Evolutionary conservation across 2,888 invertebrate genomes (phyloP).

Genomic region (Pyrocoelia pectoralis): DNA sequence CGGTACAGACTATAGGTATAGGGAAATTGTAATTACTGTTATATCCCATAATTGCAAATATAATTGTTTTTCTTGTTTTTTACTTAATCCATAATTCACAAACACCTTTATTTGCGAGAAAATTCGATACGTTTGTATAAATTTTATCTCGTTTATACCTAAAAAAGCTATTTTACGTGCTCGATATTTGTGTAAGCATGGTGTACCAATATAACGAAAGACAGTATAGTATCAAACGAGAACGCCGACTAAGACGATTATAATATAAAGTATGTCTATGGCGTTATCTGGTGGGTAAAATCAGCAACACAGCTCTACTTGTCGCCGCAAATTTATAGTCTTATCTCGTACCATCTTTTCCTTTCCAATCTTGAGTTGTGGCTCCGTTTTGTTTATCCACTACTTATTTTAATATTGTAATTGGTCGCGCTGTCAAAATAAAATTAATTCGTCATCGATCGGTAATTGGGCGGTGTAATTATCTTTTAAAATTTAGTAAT

Average conservation of each 20-base stretch:
- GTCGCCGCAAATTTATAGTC: conserved; percentile 53
- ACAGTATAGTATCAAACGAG: conserved; percentile 24
- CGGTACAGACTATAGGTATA: too few species aligned
- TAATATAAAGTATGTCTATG: conserved; percentile 51
- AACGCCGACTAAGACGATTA: conserved; percentile 42
- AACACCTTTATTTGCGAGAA: too few species aligned
- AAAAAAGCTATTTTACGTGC: too few species aligned
- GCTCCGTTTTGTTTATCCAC: conserved; percentile 32
- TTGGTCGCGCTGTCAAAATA: conserved; percentile 12
- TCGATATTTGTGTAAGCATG: too few species aligned
- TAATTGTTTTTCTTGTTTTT: too few species aligned
- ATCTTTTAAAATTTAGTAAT: neutral
- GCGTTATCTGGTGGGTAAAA: conserved; percentile 54
- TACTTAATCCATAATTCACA: too few species aligned
- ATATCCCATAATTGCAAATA: too few species aligned
- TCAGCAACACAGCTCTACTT: conserved; percentile 54
- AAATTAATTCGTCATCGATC: neutral
- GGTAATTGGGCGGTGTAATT: conserved; percentile 1
- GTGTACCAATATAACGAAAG: neutral
- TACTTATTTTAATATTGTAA: conserved; percentile 32
- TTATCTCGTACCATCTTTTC: conserved; percentile 42
- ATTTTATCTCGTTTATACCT: too few species aligned
- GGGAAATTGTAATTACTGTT: too few species aligned
- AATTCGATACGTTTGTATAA: too few species aligned
- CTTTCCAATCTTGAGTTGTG: conserved; percentile 32